A percentile compares a stretch with the other conserved stretches of the same genome.
Conservation (phyloP, 2,797 vertebrate species). For the Chaunax sp. region DNA sequence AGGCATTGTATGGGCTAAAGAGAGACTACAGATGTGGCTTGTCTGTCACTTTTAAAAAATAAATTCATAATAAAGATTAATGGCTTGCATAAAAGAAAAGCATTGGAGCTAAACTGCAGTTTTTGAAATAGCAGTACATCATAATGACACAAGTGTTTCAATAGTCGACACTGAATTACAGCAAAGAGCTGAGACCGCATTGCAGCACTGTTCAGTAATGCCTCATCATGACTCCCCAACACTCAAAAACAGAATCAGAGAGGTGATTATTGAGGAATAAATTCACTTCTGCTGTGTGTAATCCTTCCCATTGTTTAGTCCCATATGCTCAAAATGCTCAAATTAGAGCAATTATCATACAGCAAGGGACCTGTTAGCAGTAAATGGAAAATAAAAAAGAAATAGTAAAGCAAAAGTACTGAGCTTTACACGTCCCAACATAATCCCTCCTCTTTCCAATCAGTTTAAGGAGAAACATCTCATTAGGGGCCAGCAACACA, state of each 20-base stretch:
- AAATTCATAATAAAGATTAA: slow-evolving; percentile 73
- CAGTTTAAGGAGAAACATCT: slow-evolving; percentile 73
- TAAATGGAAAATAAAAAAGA: slow-evolving; percentile 33
- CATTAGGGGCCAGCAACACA: slow-evolving; percentile 55
- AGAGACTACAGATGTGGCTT: slow-evolving; percentile 32
- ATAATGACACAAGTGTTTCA: slow-evolving; percentile 40
- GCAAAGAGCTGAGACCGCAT: slow-evolving; percentile 11
- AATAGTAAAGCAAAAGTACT: slow-evolving; percentile 57
- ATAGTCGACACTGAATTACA: slow-evolving; percentile 7
- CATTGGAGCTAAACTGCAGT: slow-evolving; percentile 45
- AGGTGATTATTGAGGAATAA: slow-evolving; percentile 32
- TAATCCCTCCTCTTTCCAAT: slow-evolving; percentile 70
- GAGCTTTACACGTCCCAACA: slow-evolving; percentile 54
- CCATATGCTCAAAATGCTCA: slow-evolving; percentile 43
- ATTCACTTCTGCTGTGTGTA: slow-evolving; percentile 37
- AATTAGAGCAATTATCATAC: slow-evolving; percentile 65
- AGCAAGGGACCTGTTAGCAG: slow-evolving; percentile 40
- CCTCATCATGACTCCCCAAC: slow-evolving; percentile 17
- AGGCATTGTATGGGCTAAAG: slow-evolving; percentile 46
- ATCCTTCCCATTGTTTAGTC: slow-evolving; percentile 38
- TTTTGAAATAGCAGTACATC: slow-evolving; percentile 54
- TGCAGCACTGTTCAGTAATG: slow-evolving; percentile 26
- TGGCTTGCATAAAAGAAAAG: slow-evolving; percentile 60
- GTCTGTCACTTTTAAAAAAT: slow-evolving; percentile 58
- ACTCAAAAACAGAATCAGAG: slow-evolving; percentile 33